Conservation (phyloP, 2,113 vertebrate species). For the Odontesthes bonariensis region DNA sequence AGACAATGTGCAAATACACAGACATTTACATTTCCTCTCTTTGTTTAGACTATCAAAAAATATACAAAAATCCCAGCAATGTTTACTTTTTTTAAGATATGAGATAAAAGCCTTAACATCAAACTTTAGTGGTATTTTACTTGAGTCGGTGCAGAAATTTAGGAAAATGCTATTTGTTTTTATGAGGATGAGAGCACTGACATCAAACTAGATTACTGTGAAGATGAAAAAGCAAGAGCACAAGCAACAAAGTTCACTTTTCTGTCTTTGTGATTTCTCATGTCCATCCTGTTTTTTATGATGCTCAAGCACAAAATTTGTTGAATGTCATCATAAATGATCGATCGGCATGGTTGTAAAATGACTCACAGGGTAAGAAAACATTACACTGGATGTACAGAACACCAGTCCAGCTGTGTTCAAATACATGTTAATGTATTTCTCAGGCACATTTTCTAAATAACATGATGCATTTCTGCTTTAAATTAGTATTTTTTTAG, state of each 20-base stretch:
- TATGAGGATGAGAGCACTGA: neutral
- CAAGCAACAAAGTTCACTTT: neutral
- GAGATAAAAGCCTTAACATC: neutral
- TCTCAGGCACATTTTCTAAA: neutral
- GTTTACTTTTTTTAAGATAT: neutral
- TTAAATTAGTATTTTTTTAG: neutral
- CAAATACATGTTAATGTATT: neutral
- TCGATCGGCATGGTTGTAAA: neutral
- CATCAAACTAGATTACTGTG: neutral
- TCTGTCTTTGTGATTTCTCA: neutral
- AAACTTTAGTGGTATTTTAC: neutral
- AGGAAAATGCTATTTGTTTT: neutral
- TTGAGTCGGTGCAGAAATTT: neutral
- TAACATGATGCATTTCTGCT: neutral
- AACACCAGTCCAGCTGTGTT: neutral
- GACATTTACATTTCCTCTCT: neutral
- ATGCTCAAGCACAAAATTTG: neutral
- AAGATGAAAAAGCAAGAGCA: conserved; percentile 6
- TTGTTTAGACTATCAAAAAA: neutral
- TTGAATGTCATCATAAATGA: neutral
- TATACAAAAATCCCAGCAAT: neutral
- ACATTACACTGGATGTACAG: neutral
- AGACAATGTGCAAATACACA: neutral
- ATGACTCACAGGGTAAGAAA: neutral
- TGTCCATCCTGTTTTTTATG: neutral